These are phyloP conservation scores for Marcusenius ussheri DNA, from an alignment of 2,113 vertebrate genomes.

Conservation along the genomic window DNA sequence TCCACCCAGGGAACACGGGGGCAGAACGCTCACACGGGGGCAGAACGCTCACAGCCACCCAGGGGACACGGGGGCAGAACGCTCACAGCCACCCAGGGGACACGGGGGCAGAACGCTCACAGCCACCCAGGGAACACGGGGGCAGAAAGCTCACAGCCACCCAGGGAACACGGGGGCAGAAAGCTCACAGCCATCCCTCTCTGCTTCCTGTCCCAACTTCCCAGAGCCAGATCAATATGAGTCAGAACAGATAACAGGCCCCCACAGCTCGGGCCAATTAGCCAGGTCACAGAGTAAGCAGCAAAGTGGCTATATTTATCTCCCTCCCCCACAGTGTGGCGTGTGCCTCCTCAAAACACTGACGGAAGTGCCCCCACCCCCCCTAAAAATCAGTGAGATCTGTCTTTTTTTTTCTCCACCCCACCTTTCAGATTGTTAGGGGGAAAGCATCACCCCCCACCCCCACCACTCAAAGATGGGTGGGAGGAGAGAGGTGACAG, in stretches of 20 bases:
- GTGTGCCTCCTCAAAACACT: not conserved
- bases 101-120: not conserved
- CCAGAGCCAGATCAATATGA: constrained; percentile 26
- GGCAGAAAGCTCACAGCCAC: not conserved
- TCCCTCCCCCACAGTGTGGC: not conserved
- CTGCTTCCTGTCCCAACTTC: not conserved
- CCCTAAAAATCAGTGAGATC: not conserved
- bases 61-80: not conserved
- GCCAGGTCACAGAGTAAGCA: not conserved
- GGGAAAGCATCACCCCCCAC: not conserved
- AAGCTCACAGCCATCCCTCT: not conserved
- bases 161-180: not conserved
- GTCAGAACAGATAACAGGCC: constrained; percentile 26
- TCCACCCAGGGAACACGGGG: not conserved
- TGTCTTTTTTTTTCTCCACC: not conserved
- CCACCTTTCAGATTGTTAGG: not conserved
- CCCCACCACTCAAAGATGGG: not conserved
- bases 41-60: not conserved
- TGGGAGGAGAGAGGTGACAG: not conserved
- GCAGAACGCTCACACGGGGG: not conserved
- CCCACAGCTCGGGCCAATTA: constrained; percentile 9
- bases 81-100: no score
- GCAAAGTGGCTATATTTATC: not conserved
- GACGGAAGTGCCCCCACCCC: not conserved
- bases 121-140: not conserved